Evolutionary conservation across 1,140 invertebrate species (phyloP).

Genomic region (Epicauta chinensis): DNA sequence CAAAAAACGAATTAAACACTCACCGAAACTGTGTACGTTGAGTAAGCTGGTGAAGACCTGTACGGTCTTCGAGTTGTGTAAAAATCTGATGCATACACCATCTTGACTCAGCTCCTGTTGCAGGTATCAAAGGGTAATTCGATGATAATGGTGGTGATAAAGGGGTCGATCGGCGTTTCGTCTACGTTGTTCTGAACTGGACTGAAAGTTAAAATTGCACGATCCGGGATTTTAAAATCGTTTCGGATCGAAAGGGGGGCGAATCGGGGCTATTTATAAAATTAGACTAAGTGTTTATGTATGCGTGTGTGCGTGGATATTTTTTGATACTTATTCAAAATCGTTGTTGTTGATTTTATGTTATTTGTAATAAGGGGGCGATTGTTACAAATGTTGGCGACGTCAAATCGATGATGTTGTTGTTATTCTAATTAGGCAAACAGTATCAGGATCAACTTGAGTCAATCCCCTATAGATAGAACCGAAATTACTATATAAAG

Average conservation of each 20-base stretch:
- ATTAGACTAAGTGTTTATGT: not conserved
- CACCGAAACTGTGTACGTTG: conserved; percentile 74
- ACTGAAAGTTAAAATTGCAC: conserved; percentile 24
- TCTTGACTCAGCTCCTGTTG: conserved; percentile 53
- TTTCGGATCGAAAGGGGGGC: not conserved
- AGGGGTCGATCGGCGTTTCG: conserved; percentile 31
- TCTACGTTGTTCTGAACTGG: conserved; percentile 30
- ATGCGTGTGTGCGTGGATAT: too few relatives aligned
- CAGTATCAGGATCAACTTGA: too few relatives aligned
- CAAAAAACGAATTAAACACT: conserved; percentile 44
- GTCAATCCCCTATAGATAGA: too few relatives aligned
- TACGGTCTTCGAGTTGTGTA: conserved; percentile 79
- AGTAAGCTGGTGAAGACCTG: conserved; percentile 57
- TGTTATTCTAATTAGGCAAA: too few relatives aligned
- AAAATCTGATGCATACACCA: conserved; percentile 87
- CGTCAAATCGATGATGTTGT: too few relatives aligned
- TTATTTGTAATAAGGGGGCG: too few relatives aligned
- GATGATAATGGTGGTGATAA: conserved; percentile 2
- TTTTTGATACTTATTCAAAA: too few relatives aligned
- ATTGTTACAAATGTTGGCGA: too few relatives aligned
- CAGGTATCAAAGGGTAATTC: not conserved
- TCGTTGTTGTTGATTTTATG: too few relatives aligned
- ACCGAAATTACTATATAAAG: too few relatives aligned
- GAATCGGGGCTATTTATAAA: conserved; percentile 8
- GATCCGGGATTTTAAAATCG: conserved; percentile 28